Conservation (phyloP, 2,888 invertebrate species). For the Ormyrus pomaceus region DNA sequence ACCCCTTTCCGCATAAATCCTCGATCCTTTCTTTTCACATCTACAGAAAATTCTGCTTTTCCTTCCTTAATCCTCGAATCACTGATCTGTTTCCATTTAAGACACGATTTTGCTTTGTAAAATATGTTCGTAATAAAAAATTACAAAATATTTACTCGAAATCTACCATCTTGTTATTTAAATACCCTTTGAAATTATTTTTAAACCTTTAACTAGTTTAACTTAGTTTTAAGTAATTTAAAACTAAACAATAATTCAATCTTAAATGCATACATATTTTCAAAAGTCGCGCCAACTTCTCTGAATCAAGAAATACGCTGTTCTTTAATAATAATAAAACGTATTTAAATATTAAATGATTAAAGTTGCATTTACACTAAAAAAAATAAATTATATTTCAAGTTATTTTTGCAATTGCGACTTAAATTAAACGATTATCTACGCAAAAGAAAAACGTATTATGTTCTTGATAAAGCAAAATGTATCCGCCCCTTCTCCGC, state of each 20-base stretch:
- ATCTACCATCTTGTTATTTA: conserved; percentile 22
- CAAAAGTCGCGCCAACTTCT: too few relatives aligned
- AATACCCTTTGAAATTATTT: neutral
- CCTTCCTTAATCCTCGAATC: conserved; percentile 32
- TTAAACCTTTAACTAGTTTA: neutral
- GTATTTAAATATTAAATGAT: too few relatives aligned
- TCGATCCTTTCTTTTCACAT: conserved; percentile 37
- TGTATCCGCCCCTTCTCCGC: too few relatives aligned
- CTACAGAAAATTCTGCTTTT: conserved; percentile 40
- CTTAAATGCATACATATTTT: neutral
- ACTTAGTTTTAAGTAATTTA: neutral
- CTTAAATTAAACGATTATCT: too few relatives aligned
- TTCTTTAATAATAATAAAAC: too few relatives aligned
- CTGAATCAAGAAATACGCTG: too few relatives aligned
- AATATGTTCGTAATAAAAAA: conserved; percentile 74
- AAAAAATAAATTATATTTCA: too few relatives aligned
- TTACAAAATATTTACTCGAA: conserved; percentile 62
- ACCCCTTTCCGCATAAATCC: conserved; percentile 31
- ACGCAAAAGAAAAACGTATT: too few relatives aligned
- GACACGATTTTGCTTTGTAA: conserved; percentile 74
- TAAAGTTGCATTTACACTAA: too few relatives aligned
- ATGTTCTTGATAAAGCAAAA: too few relatives aligned
- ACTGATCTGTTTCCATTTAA: conserved; percentile 49
- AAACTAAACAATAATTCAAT: neutral
- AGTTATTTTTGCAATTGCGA: too few relatives aligned